Percentiles rank a stretch among this genome's conserved stretches.
These are phyloP conservation scores for Drosophila helvetica DNA, from an alignment of 2,888 invertebrate genomes.

Conservation along the genomic window DNA sequence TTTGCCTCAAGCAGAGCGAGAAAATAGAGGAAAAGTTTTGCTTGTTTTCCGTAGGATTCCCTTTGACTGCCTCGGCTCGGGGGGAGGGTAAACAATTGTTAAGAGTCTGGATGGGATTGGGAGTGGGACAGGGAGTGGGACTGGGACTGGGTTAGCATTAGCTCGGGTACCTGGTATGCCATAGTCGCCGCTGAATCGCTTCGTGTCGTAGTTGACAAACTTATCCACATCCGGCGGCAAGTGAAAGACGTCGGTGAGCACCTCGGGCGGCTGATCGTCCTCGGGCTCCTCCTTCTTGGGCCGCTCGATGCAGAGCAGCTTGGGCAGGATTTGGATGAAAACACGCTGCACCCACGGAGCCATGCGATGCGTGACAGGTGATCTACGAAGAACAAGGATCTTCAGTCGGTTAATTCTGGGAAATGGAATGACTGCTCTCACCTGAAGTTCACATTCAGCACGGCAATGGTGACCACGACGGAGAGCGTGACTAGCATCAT, in stretches of 20 bases:
- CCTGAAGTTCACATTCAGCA: conserved; percentile 95
- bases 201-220: conserved; percentile 86
- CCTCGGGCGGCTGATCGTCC: conserved; percentile 87
- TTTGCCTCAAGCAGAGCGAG: conserved; percentile 42
- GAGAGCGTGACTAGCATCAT: conserved; percentile 97
- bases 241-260: conserved; percentile 92
- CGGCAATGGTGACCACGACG: conserved; percentile 96
- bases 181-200: conserved; percentile 89
- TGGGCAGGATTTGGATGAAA: conserved; percentile 93
- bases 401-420: accelerated
- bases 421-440: conserved; percentile 50
- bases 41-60: conserved; percentile 16
- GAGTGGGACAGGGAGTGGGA: background rate
- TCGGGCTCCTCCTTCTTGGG: conserved; percentile 91
- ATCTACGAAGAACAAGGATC: conserved; percentile 84
- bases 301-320: conserved; percentile 93
- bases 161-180: conserved; percentile 86
- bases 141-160: background rate
- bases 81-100: background rate
- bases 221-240: conserved; percentile 88
- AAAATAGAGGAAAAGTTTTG: conserved; percentile 48
- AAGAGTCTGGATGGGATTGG: background rate
- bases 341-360: conserved; percentile 95
- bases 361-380: conserved; percentile 96
- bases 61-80: conserved; percentile 1